These are phyloP conservation scores for Cynopterus sphinx DNA, from an alignment of 2,797 vertebrate species.

Conservation along the genomic window DNA sequence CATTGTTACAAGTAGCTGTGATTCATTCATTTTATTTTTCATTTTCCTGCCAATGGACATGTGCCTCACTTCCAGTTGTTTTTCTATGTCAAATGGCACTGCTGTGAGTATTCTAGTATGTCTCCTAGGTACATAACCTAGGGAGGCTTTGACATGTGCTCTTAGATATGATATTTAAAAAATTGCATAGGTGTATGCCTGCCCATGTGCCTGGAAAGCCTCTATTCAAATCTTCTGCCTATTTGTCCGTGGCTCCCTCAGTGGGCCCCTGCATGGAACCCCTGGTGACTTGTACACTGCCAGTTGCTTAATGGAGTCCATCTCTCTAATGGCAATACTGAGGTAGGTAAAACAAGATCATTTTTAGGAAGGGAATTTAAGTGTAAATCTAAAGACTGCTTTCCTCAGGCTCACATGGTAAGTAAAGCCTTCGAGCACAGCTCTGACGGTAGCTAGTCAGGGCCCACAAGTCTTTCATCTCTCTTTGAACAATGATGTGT, in stretches of 20 bases:
- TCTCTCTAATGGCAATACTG: neutral
- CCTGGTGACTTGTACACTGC: too few species aligned
- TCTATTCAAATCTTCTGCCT: neutral
- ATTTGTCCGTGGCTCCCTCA: neutral
- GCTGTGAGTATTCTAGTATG: neutral
- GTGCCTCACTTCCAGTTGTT: neutral
- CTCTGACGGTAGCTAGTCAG: neutral
- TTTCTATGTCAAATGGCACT: neutral
- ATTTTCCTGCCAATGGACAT: neutral
- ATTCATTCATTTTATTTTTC: neutral
- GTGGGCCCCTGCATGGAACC: fast-evolving
- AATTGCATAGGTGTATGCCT: too few species aligned
- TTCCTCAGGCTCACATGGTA: neutral
- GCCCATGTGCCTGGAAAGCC: neutral
- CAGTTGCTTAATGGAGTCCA: neutral
- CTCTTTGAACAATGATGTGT: neutral
- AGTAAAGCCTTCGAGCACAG: neutral
- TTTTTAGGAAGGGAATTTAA: neutral
- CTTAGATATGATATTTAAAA: neutral
- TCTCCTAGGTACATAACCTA: neutral
- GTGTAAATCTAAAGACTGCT: neutral
- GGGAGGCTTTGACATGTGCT: neutral
- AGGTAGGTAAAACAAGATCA: neutral
- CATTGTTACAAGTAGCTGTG: neutral
- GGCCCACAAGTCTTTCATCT: neutral